Evolutionary conservation across 2,797 vertebrate species (phyloP).

Genomic region (Okamejei kenojei): DNA sequence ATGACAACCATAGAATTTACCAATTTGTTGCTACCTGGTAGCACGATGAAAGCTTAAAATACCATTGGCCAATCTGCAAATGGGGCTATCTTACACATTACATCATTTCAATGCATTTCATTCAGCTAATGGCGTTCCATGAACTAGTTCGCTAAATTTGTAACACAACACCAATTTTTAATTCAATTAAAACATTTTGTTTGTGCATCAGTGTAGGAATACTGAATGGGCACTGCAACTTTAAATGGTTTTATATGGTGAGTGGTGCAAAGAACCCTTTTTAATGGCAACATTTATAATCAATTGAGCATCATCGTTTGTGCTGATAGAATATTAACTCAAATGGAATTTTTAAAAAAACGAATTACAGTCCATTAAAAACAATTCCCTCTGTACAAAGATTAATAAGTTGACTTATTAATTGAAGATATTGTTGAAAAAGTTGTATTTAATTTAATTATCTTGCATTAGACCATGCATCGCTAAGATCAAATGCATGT

Average conservation of each 20-base stretch:
- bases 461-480: neutral
- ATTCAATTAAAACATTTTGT: neutral
- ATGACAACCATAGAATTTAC: neutral
- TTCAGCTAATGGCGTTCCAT: neutral
- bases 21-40: neutral
- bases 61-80: neutral
- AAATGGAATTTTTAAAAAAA: neutral
- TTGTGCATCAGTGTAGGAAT: neutral
- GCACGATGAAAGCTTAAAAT: neutral
- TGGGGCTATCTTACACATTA: neutral
- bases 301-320: neutral
- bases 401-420: neutral
- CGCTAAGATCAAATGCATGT: too few relatives aligned
- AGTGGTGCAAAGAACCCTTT: constrained; percentile 78
- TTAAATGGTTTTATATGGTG: constrained; percentile 68
- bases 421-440: neutral
- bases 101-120: neutral
- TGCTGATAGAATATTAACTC: neutral
- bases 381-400: neutral
- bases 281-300: neutral
- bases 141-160: neutral
- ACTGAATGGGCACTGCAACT: constrained; percentile 50
- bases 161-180: neutral
- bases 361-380: neutral
- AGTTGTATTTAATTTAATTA: neutral